Percentiles rank a stretch among this genome's conserved stretches.
Conservation (phyloP, 2,888 invertebrate species). For the Acrobasis repandana region DNA sequence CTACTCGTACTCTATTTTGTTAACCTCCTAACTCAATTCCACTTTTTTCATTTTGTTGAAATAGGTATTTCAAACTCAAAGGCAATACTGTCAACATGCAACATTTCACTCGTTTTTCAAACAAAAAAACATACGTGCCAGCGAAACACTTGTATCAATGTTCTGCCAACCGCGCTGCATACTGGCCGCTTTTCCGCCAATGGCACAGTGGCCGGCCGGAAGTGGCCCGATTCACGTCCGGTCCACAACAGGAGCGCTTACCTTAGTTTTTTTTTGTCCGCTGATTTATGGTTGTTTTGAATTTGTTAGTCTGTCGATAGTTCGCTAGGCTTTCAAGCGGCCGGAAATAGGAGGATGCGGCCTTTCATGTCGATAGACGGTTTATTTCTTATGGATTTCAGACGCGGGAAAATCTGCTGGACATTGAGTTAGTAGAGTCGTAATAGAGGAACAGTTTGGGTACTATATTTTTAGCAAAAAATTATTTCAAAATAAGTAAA, state of each 20-base stretch:
- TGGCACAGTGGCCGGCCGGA: conserved; percentile 74
- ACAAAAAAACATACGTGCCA: conserved; percentile 37
- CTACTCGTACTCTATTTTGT: too few relatives aligned
- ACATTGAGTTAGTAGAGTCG: not conserved
- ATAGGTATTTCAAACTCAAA: too few relatives aligned
- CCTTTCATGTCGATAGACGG: conserved; percentile 5
- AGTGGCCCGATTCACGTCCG: conserved; percentile 63
- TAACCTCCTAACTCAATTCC: too few relatives aligned
- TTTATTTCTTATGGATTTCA: conserved; percentile 13
- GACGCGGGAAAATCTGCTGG: conserved; percentile 4
- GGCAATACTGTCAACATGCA: not conserved
- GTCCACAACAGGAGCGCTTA: conserved; percentile 80
- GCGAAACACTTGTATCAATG: conserved; percentile 63
- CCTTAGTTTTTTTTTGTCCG: conserved; percentile 80
- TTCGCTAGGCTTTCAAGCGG: conserved; percentile 11
- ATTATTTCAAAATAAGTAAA: not conserved
- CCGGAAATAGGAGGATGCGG: conserved; percentile 20
- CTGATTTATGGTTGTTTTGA: conserved; percentile 80
- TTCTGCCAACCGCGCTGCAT: conserved; percentile 57
- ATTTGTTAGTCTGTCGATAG: conserved; percentile 70
- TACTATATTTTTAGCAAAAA: not conserved
- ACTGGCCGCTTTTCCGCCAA: conserved; percentile 77
- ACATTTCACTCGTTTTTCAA: not conserved
- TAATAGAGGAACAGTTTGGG: not conserved
- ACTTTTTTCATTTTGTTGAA: too few relatives aligned